Percentiles rank a stretch among this genome's conserved stretches.
Evolutionary conservation across 2,888 invertebrate genomes (phyloP).

Genomic region (Temnothorax unifasciatus): DNA sequence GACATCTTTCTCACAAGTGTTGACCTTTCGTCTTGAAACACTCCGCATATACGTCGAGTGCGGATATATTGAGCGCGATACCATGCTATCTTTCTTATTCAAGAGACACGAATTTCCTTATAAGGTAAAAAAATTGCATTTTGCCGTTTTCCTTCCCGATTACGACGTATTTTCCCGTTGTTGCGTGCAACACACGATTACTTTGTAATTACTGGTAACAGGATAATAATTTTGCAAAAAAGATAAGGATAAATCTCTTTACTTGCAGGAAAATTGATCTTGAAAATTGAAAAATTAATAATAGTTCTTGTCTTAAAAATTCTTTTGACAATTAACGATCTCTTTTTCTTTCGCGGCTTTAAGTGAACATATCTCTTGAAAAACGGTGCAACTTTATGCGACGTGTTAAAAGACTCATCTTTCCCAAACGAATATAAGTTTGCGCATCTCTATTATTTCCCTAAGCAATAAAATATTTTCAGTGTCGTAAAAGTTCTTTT

Average conservation of each 20-base stretch:
- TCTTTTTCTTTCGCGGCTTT: neutral
- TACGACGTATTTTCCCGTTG: neutral
- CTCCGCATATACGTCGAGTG: neutral
- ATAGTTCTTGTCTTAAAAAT: neutral
- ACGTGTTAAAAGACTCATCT: neutral
- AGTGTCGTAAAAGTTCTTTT: neutral
- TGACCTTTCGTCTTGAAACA: neutral
- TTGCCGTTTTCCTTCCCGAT: neutral
- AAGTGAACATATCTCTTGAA: neutral
- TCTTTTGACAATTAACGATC: neutral
- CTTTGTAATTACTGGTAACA: too few relatives aligned
- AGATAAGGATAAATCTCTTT: neutral
- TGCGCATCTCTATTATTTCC: neutral
- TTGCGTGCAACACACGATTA: neutral
- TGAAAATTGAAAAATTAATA: neutral
- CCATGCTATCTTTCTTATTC: neutral
- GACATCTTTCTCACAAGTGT: conserved; percentile 11
- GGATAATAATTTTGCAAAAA: neutral
- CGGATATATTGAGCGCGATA: neutral
- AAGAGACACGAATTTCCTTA: neutral
- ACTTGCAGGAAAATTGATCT: neutral
- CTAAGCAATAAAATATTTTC: neutral
- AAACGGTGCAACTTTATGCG: neutral
- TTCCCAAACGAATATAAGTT: neutral
- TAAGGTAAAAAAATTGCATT: neutral